A percentile compares a stretch with the other conserved stretches of the same genome.
These are phyloP conservation scores for Colius striatus DNA, from an alignment of 2,113 vertebrate species.

Conservation along the genomic window DNA sequence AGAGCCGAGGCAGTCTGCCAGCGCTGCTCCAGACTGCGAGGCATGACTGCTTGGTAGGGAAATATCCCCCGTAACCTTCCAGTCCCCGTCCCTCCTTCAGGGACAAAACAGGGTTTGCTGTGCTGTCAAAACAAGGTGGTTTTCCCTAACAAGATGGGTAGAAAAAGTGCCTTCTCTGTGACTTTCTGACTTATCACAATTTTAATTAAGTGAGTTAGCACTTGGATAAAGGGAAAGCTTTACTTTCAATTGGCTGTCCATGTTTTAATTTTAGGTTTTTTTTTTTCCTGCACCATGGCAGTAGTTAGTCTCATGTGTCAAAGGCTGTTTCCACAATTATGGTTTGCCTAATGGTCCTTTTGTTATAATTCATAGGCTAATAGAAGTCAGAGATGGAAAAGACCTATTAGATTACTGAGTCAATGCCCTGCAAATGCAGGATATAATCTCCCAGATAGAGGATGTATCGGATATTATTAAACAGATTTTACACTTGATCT, in stretches of 20 bases:
- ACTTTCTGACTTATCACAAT: background rate
- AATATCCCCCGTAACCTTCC: background rate
- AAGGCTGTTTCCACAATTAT: conserved; percentile 71
- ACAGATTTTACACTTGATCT: conserved; percentile 63
- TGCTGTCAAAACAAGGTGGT: background rate
- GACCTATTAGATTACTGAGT: conserved; percentile 69
- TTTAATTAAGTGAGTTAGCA: background rate
- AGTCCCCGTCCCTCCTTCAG: background rate
- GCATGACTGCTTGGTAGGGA: accelerated
- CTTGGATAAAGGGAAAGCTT: conserved; percentile 14
- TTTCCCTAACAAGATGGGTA: background rate
- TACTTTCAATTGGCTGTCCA: background rate
- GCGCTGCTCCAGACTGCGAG: accelerated
- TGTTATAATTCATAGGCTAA: conserved; percentile 73
- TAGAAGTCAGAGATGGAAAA: conserved; percentile 72
- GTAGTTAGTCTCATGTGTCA: conserved; percentile 57
- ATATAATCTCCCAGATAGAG: conserved; percentile 49
- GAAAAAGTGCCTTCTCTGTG: background rate
- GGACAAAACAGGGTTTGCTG: background rate
- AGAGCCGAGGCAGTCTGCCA: background rate
- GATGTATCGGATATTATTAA: conserved; percentile 37
- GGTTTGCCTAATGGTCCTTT: conserved; percentile 72
- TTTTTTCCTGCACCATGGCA: conserved; percentile 10
- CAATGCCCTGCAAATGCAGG: conserved; percentile 64
- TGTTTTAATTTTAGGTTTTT: conserved; percentile 51